phyloP scores from a whole-genome alignment of 1,140 invertebrate genomes.

The Pentalonia nigronervosa region DNA sequence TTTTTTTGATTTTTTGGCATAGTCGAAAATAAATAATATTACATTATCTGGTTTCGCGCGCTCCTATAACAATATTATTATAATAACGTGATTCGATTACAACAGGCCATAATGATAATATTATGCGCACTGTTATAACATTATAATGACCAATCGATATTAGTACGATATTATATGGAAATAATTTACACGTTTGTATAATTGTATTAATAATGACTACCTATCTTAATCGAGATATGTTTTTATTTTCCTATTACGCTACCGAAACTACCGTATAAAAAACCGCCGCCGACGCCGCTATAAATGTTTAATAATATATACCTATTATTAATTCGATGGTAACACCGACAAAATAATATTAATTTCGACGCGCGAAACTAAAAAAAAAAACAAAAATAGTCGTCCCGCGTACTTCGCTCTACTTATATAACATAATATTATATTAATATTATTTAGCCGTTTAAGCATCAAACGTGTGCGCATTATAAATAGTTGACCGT shows the following conservation, averaged over 20 bases:
- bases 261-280: neutral
- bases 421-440: neutral
- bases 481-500: neutral
- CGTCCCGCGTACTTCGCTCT: neutral
- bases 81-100: neutral
- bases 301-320: neutral
- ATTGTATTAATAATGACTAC: neutral
- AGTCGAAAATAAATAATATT: neutral
- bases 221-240: neutral
- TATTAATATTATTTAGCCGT: neutral
- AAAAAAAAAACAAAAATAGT: neutral
- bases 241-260: neutral
- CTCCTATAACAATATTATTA: neutral
- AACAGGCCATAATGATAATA: neutral
- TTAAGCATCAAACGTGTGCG: neutral
- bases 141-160: neutral
- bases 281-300: neutral
- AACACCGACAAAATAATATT: neutral
- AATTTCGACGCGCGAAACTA: neutral
- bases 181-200: neutral
- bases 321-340: neutral
- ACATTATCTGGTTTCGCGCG: neutral
- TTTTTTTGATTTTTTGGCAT: neutral
- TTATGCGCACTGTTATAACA: neutral
- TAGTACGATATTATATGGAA: constrained; percentile 16